phyloP scores from a whole-genome alignment of 64 coral and sea anemone genomes.

The Platygyra sinensis region DNA sequence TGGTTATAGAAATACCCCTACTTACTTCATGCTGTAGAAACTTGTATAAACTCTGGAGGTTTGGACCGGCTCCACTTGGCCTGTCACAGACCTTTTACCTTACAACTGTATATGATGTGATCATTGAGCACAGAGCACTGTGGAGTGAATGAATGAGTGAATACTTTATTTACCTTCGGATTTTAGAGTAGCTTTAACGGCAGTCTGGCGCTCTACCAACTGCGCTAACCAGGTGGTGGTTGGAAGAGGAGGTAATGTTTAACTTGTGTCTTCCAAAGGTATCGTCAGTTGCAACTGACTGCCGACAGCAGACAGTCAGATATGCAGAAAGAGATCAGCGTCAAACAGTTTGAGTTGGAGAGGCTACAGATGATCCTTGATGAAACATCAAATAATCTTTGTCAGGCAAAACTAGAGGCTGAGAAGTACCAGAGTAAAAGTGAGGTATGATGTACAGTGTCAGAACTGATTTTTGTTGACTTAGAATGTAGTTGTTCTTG shows the following conservation, averaged over 20 bases:
- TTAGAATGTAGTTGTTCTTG: no score
- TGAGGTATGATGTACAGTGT: conserved; percentile 50
- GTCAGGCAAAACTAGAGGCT: conserved; percentile 74
- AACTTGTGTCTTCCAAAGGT: conserved; percentile 38
- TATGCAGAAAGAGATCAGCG: conserved; percentile 89
- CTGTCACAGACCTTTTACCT: no score
- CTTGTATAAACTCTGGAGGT: no score
- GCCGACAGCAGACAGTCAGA: conserved; percentile 85
- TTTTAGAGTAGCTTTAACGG: no score
- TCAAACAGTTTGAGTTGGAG: conserved; percentile 98
- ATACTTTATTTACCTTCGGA: no score
- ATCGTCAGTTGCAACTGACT: conserved; percentile 77
- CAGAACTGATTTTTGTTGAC: no score
- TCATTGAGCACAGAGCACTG: background rate
- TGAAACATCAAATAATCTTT: conserved; percentile 83
- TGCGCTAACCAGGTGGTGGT: no score
- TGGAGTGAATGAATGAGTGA: no score
- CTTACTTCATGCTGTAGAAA: no score
- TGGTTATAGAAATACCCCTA: no score
- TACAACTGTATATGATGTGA: background rate
- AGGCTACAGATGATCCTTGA: conserved; percentile 81
- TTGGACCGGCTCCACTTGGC: no score
- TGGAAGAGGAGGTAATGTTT: background rate
- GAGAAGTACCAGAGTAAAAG: conserved; percentile 90
- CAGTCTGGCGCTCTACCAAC: no score